These are phyloP conservation scores for Donacobius atricapilla DNA, from an alignment of 2,113 vertebrate species.

Conservation along the genomic window DNA sequence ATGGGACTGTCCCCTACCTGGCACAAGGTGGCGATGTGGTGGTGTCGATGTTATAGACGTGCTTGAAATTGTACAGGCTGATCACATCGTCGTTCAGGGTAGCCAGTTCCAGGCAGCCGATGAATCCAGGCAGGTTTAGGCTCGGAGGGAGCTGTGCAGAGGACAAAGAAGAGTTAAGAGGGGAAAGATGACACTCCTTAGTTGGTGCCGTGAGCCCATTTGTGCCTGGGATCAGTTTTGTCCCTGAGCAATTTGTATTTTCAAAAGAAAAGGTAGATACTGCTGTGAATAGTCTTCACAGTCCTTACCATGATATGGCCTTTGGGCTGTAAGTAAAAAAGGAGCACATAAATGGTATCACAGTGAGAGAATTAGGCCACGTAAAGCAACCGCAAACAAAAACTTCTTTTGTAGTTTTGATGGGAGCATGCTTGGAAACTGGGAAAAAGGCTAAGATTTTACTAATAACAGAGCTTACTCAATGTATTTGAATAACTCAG, in stretches of 20 bases:
- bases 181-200: neutral
- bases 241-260: neutral
- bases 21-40: constrained; percentile 81
- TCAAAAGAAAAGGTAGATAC: neutral
- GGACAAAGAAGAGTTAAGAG: neutral
- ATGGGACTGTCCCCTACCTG: constrained; percentile 67
- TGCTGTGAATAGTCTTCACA: neutral
- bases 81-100: constrained; percentile 91
- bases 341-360: neutral
- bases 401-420: neutral
- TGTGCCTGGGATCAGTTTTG: neutral
- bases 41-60: constrained; percentile 83
- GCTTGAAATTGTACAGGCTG: constrained; percentile 94
- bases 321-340: neutral
- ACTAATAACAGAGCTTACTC: neutral
- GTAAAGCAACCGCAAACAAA: neutral
- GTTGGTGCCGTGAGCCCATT: neutral
- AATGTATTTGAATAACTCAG: neutral
- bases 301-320: neutral
- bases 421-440: neutral
- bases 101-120: constrained; percentile 91
- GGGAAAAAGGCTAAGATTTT: neutral
- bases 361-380: neutral
- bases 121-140: constrained; percentile 87
- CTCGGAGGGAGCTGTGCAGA: constrained; percentile 83